Evolutionary conservation across 2,113 vertebrate genomes (phyloP).

Genomic region (Microtus ochrogaster): DNA sequence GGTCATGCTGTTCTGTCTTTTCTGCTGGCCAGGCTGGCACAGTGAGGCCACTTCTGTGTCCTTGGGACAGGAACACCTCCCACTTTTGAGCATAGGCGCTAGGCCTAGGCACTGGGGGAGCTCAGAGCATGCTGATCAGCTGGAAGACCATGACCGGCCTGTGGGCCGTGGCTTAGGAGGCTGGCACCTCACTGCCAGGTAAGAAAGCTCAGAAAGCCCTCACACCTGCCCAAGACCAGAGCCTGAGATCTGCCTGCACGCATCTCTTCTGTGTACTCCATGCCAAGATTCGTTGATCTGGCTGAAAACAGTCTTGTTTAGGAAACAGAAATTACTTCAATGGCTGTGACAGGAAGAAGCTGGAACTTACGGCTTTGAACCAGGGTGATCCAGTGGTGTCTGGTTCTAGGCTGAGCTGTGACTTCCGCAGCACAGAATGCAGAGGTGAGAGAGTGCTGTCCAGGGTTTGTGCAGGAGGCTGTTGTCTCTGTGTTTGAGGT

Average conservation of each 20-base stretch:
- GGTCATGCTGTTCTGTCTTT: neutral
- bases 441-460: neutral
- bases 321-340: neutral
- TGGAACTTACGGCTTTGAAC: neutral
- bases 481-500: neutral
- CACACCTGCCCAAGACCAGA: neutral
- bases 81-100: neutral
- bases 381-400: fast-evolving
- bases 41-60: neutral
- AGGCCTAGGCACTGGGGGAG: neutral
- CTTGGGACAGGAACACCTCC: neutral
- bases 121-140: neutral
- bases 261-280: neutral
- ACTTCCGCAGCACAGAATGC: neutral
- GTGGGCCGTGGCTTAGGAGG: fast-evolving
- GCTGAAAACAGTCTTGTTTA: neutral
- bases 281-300: neutral
- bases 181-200: no score
- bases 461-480: neutral
- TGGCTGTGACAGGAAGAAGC: neutral
- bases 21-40: neutral
- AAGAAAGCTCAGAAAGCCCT: neutral
- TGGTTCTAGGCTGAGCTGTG: neutral
- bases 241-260: neutral
- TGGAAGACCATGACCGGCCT: neutral